Base-by-base conservation (phyloP, 2,888 invertebrate species). In the Agriopis aurantiaria region DNA sequence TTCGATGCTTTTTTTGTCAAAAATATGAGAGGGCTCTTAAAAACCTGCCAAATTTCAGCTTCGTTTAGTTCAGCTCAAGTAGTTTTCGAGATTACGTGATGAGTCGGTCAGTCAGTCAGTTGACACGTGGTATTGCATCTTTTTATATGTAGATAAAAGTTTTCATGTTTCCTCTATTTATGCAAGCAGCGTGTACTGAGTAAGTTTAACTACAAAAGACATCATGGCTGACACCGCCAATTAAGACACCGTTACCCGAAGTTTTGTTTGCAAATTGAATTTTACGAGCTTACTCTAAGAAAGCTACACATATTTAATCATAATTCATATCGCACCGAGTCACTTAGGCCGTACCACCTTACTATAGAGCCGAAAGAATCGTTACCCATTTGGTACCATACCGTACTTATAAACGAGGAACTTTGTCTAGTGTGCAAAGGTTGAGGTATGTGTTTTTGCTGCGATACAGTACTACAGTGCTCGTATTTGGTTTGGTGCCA, bases 221-320 rank as follows among this genome's bases (percentile, higher is more conserved):
- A 79, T 78, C 72, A 75, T 77, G 76, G 77, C 78, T 76, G 74
- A 71, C 67, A 80, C 72, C 63, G 48, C 57, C 63, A 63, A 71
- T 66, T 70, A 49, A 71, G 66, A 79, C 5, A 80, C 80, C 78
- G 80, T 82, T 82, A 78, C 61, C 64, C 68, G 74, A 68, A 59
- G 64, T 75, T 73, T 71, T 79, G 74, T 80, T 82, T 76, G 78
- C 71, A 87, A 85, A 81, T 77, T 88, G 73, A 78, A 77, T 88
- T 85, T 82, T 88, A 86, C 74, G 73, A 72, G 79, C 70, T 80
- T 69, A 81, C 77, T 72, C 80, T 83, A 87, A 82, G 82, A 70
- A 66, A 71, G 55, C 63, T 49, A 67, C 62, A 70, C 65, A 66
- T 62, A 70, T 70, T 66, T 59, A 63, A 70, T 46, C 62, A 63